These are phyloP conservation scores for Hippocampus guttulatus DNA, from an alignment of 2,113 vertebrate species.

Conservation along the genomic window DNA sequence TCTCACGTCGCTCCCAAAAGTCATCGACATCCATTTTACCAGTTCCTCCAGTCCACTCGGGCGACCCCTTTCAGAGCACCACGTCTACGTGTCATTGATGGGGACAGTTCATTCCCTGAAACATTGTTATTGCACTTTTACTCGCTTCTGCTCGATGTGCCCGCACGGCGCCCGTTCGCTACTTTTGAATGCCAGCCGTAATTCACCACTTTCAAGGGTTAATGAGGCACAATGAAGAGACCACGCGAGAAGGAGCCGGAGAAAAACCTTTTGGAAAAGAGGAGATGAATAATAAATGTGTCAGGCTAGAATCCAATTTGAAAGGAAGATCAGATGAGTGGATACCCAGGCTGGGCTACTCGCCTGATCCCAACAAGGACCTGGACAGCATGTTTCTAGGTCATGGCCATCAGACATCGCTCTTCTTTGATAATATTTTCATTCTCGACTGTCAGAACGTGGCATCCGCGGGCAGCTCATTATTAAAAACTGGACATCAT, in stretches of 20 bases:
- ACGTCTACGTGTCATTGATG: constrained; percentile 29
- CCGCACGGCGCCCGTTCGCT: constrained; percentile 32
- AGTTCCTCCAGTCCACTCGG: constrained; percentile 16
- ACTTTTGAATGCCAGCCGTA: constrained; percentile 27
- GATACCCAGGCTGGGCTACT: constrained; percentile 44
- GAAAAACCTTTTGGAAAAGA: constrained; percentile 21
- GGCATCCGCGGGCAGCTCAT: not conserved
- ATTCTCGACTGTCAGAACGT: not conserved
- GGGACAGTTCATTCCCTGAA: constrained; percentile 30
- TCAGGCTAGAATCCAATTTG: constrained; percentile 53
- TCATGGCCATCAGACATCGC: constrained; percentile 50
- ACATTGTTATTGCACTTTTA: constrained; percentile 39
- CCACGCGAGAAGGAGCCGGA: constrained; percentile 26
- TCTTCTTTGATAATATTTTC: not conserved
- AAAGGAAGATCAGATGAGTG: constrained; percentile 57
- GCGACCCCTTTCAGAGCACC: constrained; percentile 32
- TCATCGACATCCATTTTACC: constrained; percentile 5
- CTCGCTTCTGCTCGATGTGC: constrained; percentile 27
- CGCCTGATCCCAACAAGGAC: constrained; percentile 47
- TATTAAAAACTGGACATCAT: not conserved
- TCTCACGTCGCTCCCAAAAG: constrained; percentile 19
- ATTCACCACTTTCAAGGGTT: constrained; percentile 44
- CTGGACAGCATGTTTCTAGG: constrained; percentile 55
- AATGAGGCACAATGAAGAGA: constrained; percentile 57
- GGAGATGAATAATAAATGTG: constrained; percentile 64